These are phyloP conservation scores for Enchytraeus crypticus DNA, from an alignment of 2,888 invertebrate species.

Conservation along the genomic window DNA sequence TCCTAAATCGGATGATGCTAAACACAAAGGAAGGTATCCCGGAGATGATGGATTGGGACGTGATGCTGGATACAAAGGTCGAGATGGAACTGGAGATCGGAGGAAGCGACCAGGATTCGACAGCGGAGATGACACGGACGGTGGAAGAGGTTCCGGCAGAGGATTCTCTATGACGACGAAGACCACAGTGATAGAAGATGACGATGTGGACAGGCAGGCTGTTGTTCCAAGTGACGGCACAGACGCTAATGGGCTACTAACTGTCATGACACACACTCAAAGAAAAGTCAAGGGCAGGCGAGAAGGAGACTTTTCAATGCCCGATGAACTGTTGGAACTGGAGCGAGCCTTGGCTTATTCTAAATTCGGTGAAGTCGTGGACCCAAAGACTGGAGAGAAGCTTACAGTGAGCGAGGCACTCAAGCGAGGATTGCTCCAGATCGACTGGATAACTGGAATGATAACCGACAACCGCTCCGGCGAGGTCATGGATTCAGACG, in stretches of 20 bases:
- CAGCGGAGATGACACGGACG: too few relatives aligned
- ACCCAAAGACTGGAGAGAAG: slow-evolving; percentile 43
- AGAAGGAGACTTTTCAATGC: neutral
- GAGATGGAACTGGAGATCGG: too few relatives aligned
- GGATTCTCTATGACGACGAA: neutral
- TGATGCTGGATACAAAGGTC: too few relatives aligned
- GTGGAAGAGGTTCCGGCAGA: too few relatives aligned
- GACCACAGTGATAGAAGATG: neutral
- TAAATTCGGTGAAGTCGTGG: neutral
- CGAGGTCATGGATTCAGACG: slow-evolving; percentile 68
- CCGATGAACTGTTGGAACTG: slow-evolving; percentile 6
- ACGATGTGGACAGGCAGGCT: neutral
- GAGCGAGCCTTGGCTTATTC: neutral
- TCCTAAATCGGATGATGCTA: too few relatives aligned
- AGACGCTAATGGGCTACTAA: neutral
- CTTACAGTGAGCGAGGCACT: slow-evolving; percentile 75
- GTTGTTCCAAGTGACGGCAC: neutral
- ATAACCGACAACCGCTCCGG: slow-evolving; percentile 61
- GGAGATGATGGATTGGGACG: too few relatives aligned
- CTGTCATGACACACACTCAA: neutral
- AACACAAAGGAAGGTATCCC: too few relatives aligned
- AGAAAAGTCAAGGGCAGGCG: neutral
- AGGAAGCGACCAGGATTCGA: too few relatives aligned
- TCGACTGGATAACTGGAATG: slow-evolving; percentile 26
- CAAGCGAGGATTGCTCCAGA: slow-evolving; percentile 54